phyloP scores from a whole-genome alignment of 2,888 invertebrate genomes.

The Diarsia dahlii region DNA sequence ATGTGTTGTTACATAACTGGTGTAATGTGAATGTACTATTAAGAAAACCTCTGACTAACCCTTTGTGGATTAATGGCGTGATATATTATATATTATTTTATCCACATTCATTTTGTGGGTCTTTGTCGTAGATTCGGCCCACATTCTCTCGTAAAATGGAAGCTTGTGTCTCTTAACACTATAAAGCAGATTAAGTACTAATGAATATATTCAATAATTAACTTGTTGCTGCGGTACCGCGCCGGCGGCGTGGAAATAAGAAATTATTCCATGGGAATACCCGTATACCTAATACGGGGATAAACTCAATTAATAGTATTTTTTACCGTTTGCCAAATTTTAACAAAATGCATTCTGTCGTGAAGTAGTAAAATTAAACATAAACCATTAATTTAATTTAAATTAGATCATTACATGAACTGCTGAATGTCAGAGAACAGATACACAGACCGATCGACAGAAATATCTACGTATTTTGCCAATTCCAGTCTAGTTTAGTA shows the following conservation, averaged over 20 bases:
- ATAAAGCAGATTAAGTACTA: background rate
- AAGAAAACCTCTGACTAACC: no score
- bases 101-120: background rate
- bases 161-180: background rate
- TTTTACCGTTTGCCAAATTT: background rate
- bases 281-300: background rate
- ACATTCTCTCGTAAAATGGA: background rate
- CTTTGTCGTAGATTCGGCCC: background rate
- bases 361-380: background rate
- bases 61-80: no score
- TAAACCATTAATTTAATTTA: no score
- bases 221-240: background rate
- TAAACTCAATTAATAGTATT: background rate
- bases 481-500: no score
- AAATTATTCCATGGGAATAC: background rate
- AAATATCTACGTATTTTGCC: no score
- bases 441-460: background rate
- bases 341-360: background rate
- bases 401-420: no score
- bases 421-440: background rate
- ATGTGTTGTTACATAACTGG: no score
- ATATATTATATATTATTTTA: background rate
- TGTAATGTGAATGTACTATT: no score
- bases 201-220: background rate
- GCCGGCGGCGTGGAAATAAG: no score